Conservation (phyloP, 2,888 invertebrate species). For the Apotomis turbidana region DNA sequence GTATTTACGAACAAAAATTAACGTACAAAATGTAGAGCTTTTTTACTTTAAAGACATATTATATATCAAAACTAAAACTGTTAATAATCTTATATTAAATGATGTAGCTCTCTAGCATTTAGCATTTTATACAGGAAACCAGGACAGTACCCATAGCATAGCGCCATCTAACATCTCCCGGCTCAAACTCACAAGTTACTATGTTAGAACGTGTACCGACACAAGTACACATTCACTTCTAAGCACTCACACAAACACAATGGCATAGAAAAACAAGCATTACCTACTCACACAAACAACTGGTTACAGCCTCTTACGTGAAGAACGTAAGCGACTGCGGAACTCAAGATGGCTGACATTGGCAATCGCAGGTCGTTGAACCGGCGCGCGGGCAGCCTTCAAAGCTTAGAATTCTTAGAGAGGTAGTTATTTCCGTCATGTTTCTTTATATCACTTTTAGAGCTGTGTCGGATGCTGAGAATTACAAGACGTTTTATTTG, state of each 20-base stretch:
- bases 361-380: constrained; percentile 81
- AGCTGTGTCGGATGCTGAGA: constrained; percentile 53
- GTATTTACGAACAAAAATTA: no score
- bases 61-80: no score
- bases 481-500: constrained; percentile 25
- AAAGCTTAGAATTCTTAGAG: constrained; percentile 81
- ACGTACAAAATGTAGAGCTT: no score
- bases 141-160: constrained; percentile 18
- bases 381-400: constrained; percentile 79
- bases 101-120: no score
- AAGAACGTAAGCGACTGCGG: constrained; percentile 82
- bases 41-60: no score
- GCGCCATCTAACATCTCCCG: constrained; percentile 54
- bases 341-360: constrained; percentile 84
- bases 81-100: no score
- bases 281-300: constrained; percentile 73
- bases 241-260: constrained; percentile 62
- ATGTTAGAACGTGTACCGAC: constrained; percentile 49
- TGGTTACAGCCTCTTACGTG: constrained; percentile 83
- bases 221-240: constrained; percentile 65
- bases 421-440: constrained; percentile 76
- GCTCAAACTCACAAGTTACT: constrained; percentile 46
- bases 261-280: constrained; percentile 80
- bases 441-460: constrained; percentile 66
- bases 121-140: background rate